Conservation (phyloP, 2,113 vertebrate species). For the Peromyscus leucopus region DNA sequence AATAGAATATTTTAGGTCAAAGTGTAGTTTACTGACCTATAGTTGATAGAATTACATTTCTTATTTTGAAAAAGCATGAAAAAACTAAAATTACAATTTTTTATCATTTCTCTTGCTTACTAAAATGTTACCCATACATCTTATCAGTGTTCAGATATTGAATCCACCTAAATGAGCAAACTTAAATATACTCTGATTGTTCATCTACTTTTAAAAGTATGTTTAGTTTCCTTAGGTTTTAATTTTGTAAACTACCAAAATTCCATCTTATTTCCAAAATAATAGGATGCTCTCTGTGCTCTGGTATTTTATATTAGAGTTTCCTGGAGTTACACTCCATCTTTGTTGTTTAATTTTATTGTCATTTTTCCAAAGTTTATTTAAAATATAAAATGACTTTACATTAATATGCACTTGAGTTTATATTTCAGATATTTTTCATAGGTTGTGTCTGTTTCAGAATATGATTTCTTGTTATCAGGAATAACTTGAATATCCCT, state of each 20-base stretch:
- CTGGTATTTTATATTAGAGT: neutral
- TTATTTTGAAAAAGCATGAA: neutral
- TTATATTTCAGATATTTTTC: conserved; percentile 61
- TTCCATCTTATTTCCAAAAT: conserved; percentile 30
- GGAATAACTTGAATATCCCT: conserved; percentile 72
- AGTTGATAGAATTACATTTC: neutral
- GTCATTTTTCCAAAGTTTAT: neutral
- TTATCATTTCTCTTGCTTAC: neutral
- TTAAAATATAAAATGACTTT: conserved; percentile 51
- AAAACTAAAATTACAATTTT: neutral
- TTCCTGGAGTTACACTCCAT: neutral
- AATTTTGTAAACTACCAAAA: neutral
- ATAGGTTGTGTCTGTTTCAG: conserved; percentile 59
- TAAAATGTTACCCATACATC: neutral
- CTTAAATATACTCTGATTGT: neutral
- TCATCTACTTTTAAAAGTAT: conserved; percentile 24
- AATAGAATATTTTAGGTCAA: neutral
- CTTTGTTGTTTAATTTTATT: conserved; percentile 3
- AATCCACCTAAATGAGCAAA: neutral
- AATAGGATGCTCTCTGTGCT: neutral
- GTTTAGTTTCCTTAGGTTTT: conserved; percentile 20
- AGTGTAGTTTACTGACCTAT: neutral
- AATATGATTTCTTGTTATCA: conserved; percentile 63
- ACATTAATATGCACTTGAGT: conserved; percentile 46
- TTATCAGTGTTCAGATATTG: neutral